Evolutionary conservation across 2,888 invertebrate genomes (phyloP).

Genomic region (Metopia argyrocephala): DNA sequence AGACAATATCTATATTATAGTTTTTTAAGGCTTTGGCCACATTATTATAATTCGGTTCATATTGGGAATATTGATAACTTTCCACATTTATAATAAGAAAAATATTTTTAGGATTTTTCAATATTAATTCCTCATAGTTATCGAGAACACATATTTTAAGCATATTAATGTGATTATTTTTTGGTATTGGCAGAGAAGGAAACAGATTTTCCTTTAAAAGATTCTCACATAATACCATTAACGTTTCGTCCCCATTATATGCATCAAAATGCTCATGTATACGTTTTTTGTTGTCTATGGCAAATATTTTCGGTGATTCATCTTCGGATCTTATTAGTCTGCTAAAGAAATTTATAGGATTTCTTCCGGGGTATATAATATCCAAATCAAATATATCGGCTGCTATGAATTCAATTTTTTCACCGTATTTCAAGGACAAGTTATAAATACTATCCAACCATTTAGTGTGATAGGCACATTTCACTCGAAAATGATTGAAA

Average conservation of each 20-base stretch:
- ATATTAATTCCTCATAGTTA: slow-evolving; percentile 64
- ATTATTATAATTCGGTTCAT: slow-evolving; percentile 42
- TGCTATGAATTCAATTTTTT: slow-evolving; percentile 46
- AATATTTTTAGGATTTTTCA: slow-evolving; percentile 47
- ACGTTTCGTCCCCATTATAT: slow-evolving; percentile 11
- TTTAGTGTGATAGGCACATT: slow-evolving; percentile 49
- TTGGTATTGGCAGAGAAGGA: slow-evolving; percentile 17
- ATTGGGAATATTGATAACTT: slow-evolving; percentile 3
- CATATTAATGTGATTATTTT: slow-evolving; percentile 16
- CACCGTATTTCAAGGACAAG: slow-evolving; percentile 43
- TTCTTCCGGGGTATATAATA: slow-evolving; percentile 31
- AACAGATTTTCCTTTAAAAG: slow-evolving; percentile 55
- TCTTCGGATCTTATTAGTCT: slow-evolving; percentile 34
- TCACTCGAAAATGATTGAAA: slow-evolving; percentile 54
- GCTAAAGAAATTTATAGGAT: slow-evolving; percentile 35
- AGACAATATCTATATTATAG: slow-evolving; percentile 62
- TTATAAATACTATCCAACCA: slow-evolving; percentile 40
- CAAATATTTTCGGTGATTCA: slow-evolving; percentile 1
- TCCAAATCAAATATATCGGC: slow-evolving; percentile 55
- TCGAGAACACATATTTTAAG: slow-evolving; percentile 55
- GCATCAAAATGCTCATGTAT: slow-evolving; percentile 18
- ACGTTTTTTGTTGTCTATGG: slow-evolving; percentile 42
- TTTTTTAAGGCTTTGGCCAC: slow-evolving; percentile 56
- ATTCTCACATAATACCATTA: slow-evolving; percentile 60
- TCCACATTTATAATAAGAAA: slow-evolving; percentile 46